Evolutionary conservation across 1,140 invertebrate species (phyloP).

Genomic region (Drosophila mauritiana): DNA sequence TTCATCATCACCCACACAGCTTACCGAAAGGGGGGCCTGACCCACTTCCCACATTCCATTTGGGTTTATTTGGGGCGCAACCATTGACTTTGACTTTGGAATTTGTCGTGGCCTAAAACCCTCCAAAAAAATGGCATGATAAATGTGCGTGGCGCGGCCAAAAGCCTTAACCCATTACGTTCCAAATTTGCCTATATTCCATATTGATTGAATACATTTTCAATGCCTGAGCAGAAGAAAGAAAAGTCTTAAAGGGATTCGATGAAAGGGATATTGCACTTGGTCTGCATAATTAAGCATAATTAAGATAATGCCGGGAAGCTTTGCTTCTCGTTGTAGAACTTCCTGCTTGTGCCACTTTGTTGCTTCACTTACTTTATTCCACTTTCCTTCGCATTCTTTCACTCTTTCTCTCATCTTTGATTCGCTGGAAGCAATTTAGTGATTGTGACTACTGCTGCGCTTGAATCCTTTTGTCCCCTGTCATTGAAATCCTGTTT

Average conservation of each 20-base stretch:
- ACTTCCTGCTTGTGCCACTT: slow-evolving; percentile 15
- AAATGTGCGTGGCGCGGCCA: slow-evolving; percentile 57
- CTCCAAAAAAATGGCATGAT: slow-evolving; percentile 40
- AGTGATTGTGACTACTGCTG: slow-evolving; percentile 27
- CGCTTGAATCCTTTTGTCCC: slow-evolving; percentile 6
- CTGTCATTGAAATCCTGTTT: slow-evolving; percentile 10
- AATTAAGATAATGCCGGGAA: slow-evolving; percentile 43
- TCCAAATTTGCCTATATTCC: slow-evolving; percentile 11
- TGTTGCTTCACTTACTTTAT: background rate
- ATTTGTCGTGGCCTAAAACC: slow-evolving; percentile 44
- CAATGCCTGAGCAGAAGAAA: slow-evolving; percentile 1
- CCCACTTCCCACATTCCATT: slow-evolving; percentile 29
- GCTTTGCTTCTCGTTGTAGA: slow-evolving; percentile 21
- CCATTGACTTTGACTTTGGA: slow-evolving; percentile 62
- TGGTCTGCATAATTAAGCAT: slow-evolving; percentile 21
- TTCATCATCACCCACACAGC: background rate
- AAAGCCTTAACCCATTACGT: slow-evolving; percentile 39
- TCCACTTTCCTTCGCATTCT: background rate
- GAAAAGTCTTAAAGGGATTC: background rate
- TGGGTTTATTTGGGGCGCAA: slow-evolving; percentile 29
- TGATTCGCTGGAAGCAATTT: slow-evolving; percentile 37
- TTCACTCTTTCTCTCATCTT: slow-evolving; percentile 33
- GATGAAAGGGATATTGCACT: too few relatives aligned
- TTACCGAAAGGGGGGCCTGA: background rate
- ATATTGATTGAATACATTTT: slow-evolving; percentile 36